Base-by-base conservation (phyloP, 2,113 vertebrate species). In the Bubalus kerabau region DNA sequence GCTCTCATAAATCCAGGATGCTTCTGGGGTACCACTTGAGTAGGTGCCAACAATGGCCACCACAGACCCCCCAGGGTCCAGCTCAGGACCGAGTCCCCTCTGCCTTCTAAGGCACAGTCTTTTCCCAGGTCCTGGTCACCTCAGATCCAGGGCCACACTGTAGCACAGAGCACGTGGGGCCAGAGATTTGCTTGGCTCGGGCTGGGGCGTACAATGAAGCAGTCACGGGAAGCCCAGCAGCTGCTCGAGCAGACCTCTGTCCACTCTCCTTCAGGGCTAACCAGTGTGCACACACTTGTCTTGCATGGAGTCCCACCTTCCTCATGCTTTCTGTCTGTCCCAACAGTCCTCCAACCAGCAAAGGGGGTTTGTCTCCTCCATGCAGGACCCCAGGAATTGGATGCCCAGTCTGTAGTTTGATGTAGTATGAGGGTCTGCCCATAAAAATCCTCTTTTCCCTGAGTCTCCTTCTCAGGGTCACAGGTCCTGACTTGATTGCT, bases 181-280 rank as follows among this genome's bases (percentile, higher is more conserved):
- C 11, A 82, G 50, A 82, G 32, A 1, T n/a, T n/a, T 82, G 50
- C 50, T 54, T 82, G 32, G 19, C 80, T 54, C 0, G 0, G 80
- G 32, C 19, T 1, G 0, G 30, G 30, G 32, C 1, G 1, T 23
- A 24, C 13, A 6, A 24, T 4, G 50, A 54, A 12, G 17, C 11
- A 13, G 80, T n/a, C 32, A n/a, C 0, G 0, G 80, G 50, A 82
- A 54, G 52, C 19, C 9, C 50, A 24, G 50, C 30, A 82, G 50
- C 19, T 4, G 11, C 19, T 36, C 1, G 1, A 82, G 32, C 19
- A 54, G 80, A 14, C 32, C 32, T 83, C 50, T 24, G 11, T 54
- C 32, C 32, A 23, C 19, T 32, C 2, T 83, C 32, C 50, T 17
- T n/a, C 80, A 54, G 32, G 10, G 50, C 48, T 54, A 54, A 13